Conservation (phyloP, 2,888 invertebrate genomes). For the Ditula angustiorana region DNA sequence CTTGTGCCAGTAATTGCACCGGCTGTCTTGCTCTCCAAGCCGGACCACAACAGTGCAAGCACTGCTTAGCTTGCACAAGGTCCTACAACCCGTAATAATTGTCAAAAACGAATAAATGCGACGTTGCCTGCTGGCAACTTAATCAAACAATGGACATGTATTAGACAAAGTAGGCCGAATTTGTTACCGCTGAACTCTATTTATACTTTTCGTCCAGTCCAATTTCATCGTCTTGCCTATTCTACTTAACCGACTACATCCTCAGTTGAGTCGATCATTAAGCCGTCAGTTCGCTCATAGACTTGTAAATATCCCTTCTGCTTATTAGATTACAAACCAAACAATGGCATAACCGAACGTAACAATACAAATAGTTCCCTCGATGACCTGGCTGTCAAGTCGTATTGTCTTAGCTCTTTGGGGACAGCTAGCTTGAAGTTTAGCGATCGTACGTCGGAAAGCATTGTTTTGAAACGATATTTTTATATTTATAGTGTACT, state of each 20-base stretch:
- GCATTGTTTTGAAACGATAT: not conserved
- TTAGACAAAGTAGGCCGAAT: no score
- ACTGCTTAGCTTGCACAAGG: no score
- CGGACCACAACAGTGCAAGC: no score
- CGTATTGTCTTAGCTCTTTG: not conserved
- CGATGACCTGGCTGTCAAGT: not conserved
- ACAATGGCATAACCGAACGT: slow-evolving; percentile 8
- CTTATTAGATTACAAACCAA: not conserved
- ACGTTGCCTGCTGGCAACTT: no score
- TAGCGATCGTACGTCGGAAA: not conserved
- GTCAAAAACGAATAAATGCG: no score
- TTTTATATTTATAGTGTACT: no score
- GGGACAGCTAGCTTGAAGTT: not conserved
- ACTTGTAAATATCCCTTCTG: slow-evolving; percentile 2
- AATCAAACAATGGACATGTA: no score
- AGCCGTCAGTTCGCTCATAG: not conserved
- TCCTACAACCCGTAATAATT: no score
- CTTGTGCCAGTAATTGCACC: no score
- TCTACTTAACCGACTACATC: not conserved
- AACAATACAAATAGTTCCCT: not conserved
- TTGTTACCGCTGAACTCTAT: no score
- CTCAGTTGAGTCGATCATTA: not conserved
- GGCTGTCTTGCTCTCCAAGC: no score
- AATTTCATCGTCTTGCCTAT: not conserved
- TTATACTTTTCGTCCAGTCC: no score